Base-by-base conservation (phyloP, 64 coral and sea anemone species). In the Actinia equina region DNA sequence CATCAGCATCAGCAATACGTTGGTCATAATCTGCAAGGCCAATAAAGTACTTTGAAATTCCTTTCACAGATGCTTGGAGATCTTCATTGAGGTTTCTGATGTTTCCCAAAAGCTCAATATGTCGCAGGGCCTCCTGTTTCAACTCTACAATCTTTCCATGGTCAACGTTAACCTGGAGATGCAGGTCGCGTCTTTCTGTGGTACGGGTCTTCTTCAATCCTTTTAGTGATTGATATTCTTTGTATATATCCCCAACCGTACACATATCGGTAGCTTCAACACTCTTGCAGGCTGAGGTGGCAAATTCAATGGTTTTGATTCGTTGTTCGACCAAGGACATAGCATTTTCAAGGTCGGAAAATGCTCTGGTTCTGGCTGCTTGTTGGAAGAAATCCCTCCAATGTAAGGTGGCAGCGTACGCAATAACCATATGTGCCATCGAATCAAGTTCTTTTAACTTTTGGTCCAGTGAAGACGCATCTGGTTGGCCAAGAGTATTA, bases 21-120 rank as follows among this genome's bases (percentile, higher is more conserved):
- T 91, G 82, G 49, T 91, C 89, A 27, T 85, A 91, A 42, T 86
- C 23, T 91, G 89, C 62, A 16, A 91, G 82, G 62, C 52, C 44
- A 49, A 22, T 55, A 67, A 86, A 61, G 25, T 91, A 91, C 27
- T 79, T 79, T 17, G 27, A 41, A 45, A 91, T 71, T 44, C 85
- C 90, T 27, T 19, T 55, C 16, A 56, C 60, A 43, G 41, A 17
- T 16, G 42, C 11, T 17, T 58, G 12, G 4, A 92, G 59, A 80
- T 92, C 82, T n/a, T 63, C 42, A 43, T 92, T 85, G 17, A 92
- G 44, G 27, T 23, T 17, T 43, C 81, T 13, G 6, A 92, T 87
- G 51, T 79, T 85, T 43, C 57, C 77, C 2, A 92, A 52, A 37
- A 87, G 84, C 19, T 7, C 25, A 5, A 79, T 22, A 20, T 89